Evolutionary conservation across 2,888 invertebrate genomes (phyloP).

Genomic region (Leptinotarsa rubiginosa): DNA sequence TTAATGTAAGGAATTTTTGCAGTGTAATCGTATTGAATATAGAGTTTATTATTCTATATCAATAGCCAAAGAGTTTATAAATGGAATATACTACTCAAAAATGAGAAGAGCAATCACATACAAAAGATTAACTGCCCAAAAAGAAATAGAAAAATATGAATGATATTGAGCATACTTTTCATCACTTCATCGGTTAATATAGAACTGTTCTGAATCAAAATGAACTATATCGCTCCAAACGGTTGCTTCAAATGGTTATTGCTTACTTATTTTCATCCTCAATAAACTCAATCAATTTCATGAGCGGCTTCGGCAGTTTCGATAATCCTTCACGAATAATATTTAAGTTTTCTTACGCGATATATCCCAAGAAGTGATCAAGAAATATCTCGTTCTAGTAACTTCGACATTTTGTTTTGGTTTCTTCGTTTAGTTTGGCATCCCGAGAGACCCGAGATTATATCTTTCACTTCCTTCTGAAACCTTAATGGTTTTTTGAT

Average conservation of each 20-base stretch:
- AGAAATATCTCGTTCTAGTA: slow-evolving; percentile 32
- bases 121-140: too few species aligned
- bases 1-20: too few species aligned
- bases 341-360: slow-evolving; percentile 37
- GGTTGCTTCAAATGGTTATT: slow-evolving; percentile 29
- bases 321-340: slow-evolving; percentile 41
- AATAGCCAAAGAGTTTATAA: too few species aligned
- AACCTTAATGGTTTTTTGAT: slow-evolving; percentile 62
- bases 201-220: neutral
- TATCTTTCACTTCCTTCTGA: slow-evolving; percentile 57
- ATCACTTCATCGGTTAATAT: neutral
- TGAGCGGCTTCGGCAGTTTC: slow-evolving; percentile 31
- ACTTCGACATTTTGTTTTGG: slow-evolving; percentile 45
- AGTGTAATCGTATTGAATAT: too few species aligned
- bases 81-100: too few species aligned
- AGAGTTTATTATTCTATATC: too few species aligned
- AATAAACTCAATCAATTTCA: slow-evolving; percentile 38
- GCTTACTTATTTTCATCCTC: slow-evolving; percentile 23
- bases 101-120: too few species aligned
- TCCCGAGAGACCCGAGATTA: slow-evolving; percentile 51
- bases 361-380: slow-evolving; percentile 35
- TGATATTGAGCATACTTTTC: neutral
- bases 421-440: slow-evolving; percentile 37
- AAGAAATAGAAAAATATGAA: too few species aligned
- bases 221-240: neutral